A percentile compares a stretch with the other conserved stretches of the same genome.
Conservation (phyloP, 1,140 invertebrate genomes). For the Scaptodrosophila lebanonensis region DNA sequence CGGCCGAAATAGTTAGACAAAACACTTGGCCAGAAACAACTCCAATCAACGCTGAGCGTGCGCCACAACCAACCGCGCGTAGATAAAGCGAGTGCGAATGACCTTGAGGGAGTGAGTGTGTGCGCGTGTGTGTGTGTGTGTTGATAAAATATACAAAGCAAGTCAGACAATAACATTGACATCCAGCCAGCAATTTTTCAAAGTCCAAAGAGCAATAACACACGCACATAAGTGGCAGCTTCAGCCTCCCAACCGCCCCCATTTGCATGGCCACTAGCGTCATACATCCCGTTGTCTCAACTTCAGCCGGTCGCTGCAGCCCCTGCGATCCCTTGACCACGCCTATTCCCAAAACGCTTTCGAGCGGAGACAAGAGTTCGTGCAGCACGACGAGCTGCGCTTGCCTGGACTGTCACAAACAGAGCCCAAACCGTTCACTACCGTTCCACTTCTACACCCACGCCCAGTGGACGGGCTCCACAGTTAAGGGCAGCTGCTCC, state of each 20-base stretch:
- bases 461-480: slow-evolving; percentile 1
- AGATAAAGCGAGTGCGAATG: slow-evolving; percentile 60
- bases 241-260: background rate
- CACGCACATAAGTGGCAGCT: slow-evolving; percentile 1
- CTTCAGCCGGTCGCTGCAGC: slow-evolving; percentile 58
- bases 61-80: background rate
- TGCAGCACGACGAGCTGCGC: slow-evolving; percentile 32
- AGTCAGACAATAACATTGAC: background rate
- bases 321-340: slow-evolving; percentile 42
- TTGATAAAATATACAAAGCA: slow-evolving; percentile 39
- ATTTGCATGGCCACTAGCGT: slow-evolving; percentile 59
- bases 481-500: background rate
- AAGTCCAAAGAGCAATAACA: slow-evolving; percentile 61
- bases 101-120: slow-evolving; percentile 40
- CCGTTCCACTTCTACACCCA: background rate
- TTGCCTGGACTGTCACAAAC: slow-evolving; percentile 45
- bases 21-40: slow-evolving; percentile 27
- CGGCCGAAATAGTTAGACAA: slow-evolving; percentile 25
- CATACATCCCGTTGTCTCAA: slow-evolving; percentile 57
- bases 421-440: slow-evolving; percentile 5
- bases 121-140: slow-evolving; percentile 10
- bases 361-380: background rate
- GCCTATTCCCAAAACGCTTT: slow-evolving; percentile 1
- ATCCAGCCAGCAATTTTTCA: slow-evolving; percentile 27
- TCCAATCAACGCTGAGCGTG: background rate